phyloP scores from a whole-genome alignment of 1,140 invertebrate species.

The Drosophila chauvacae region DNA sequence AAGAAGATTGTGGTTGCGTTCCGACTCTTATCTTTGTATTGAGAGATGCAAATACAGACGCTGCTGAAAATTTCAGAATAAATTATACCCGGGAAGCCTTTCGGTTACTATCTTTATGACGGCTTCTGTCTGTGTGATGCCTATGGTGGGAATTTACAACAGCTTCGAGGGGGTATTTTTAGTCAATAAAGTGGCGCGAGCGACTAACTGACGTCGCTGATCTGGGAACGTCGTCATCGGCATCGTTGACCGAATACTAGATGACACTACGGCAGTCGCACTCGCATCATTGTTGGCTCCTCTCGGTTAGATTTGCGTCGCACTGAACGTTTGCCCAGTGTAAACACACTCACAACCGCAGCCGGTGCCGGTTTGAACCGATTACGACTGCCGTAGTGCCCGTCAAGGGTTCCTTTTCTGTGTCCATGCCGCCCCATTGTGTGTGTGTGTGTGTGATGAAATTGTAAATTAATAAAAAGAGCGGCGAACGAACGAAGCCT shows the following conservation, averaged over 20 bases:
- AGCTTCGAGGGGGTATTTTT: conserved; percentile 20
- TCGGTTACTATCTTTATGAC: conserved; percentile 12
- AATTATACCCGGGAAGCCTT: background rate
- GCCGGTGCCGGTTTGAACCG: conserved; percentile 70
- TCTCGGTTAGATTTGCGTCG: conserved; percentile 76
- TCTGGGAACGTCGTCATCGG: conserved; percentile 36
- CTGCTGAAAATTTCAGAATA: background rate
- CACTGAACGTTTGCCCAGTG: conserved; percentile 63
- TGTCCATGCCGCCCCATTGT: conserved; percentile 3
- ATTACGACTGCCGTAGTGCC: conserved; percentile 59
- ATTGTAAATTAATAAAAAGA: conserved; percentile 80
- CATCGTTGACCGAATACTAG: conserved; percentile 29
- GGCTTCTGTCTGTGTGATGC: conserved; percentile 25
- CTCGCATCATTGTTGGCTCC: conserved; percentile 30
- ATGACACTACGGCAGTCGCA: conserved; percentile 22
- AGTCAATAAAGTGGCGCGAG: conserved; percentile 54
- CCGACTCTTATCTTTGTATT: conserved; percentile 11
- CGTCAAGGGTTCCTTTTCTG: conserved; percentile 36
- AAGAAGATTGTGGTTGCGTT: conserved; percentile 10
- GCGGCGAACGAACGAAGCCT: conserved; percentile 41
- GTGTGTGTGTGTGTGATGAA: conserved; percentile 52
- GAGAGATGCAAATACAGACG: background rate
- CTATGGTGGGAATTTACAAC: conserved; percentile 30
- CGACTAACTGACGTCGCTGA: conserved; percentile 44
- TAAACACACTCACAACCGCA: conserved; percentile 43